Percentiles rank a stretch among this genome's conserved stretches.
Evolutionary conservation across 35 echinoderm and acorn worm species (phyloP).

Genomic region (Holothuria glaberrima): DNA sequence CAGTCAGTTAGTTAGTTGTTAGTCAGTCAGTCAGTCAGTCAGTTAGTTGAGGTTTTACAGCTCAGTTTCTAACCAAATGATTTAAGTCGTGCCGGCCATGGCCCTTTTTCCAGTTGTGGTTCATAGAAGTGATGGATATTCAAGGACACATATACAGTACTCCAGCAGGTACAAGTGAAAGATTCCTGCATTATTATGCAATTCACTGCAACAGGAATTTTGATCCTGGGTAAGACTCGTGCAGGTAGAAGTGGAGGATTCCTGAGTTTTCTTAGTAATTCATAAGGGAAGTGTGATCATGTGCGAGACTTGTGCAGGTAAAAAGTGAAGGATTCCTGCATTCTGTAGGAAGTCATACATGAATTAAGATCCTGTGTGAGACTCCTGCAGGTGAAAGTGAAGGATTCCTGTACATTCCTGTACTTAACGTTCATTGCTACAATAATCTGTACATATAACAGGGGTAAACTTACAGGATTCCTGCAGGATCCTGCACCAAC

Average conservation of each 20-base stretch:
- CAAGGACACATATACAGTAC: too few species aligned
- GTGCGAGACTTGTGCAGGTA: not conserved
- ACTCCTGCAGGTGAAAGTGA: conserved; percentile 19
- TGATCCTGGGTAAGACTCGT: not conserved
- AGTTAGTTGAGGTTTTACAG: too few species aligned
- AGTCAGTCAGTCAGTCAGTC: too few species aligned
- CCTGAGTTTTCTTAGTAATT: conserved; percentile 1
- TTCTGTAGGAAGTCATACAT: not conserved
- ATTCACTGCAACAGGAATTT: too few species aligned
- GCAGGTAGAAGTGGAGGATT: not conserved
- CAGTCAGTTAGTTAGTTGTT: too few species aligned
- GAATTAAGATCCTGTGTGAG: conserved; percentile 6
- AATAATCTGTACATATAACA: not conserved
- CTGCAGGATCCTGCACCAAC: conserved; percentile 15
- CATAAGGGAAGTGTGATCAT: not conserved
- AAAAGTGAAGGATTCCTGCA: conserved; percentile 9
- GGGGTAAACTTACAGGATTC: not conserved
- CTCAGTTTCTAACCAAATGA: too few species aligned
- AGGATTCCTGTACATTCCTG: conserved; percentile 3
- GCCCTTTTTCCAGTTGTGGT: too few species aligned
- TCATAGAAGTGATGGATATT: too few species aligned
- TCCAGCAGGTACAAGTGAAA: too few species aligned
- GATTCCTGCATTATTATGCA: too few species aligned
- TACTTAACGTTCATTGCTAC: conserved; percentile 4
- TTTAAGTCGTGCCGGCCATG: too few species aligned